Base-by-base conservation (phyloP, 2,797 vertebrate genomes). In the Melanotaenia boesemani region DNA sequence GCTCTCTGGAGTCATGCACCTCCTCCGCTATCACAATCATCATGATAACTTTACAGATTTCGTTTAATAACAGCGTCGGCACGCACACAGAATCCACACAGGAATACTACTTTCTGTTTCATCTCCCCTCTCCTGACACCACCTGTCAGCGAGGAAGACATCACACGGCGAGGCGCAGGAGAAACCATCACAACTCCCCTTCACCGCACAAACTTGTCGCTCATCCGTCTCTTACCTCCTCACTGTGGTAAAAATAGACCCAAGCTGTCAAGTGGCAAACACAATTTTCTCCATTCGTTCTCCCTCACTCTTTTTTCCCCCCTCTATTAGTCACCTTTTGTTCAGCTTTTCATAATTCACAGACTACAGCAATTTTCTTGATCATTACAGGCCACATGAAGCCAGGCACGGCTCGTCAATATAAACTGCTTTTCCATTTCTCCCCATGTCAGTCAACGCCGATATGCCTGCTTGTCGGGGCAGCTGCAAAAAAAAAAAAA, bases 231-330 rank as follows among this genome's bases (percentile, higher is more conserved):
- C 80, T 85, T 85, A 76, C 84, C 85, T 82, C 77, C 68, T 77
- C 76, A 36, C 63, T 1, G 0, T 41, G 65, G 71, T 94, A 94
- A 94, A 94, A 94, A 94, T 94, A 95, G 89, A 83, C 26, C 76
- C 26, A 34, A 74, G 81, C 84, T 92, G 90, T 90, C 91, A 90
- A 80, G 78, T 83, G 65, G 63, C 67, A 80, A 61, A 70, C 54
- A 55, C 22, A 12, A 41, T 64, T 85, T 80, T 63, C 32, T 48
- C 11, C 28, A 44, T 3, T 80, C 46, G 46, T 7, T 26, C 26
- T 13, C 32, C 2, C n/a, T 12, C 24, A 56, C 6, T 0, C 32
- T 3, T 12, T 2, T 15, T 7, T 11, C 1, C 15, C 6, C 28
- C 30, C 26, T 36, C 72, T 55, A 10, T 80, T 65, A 44, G 77